These are phyloP conservation scores for Corythaixoides concolor DNA, from an alignment of 2,113 vertebrate species.

Conservation along the genomic window DNA sequence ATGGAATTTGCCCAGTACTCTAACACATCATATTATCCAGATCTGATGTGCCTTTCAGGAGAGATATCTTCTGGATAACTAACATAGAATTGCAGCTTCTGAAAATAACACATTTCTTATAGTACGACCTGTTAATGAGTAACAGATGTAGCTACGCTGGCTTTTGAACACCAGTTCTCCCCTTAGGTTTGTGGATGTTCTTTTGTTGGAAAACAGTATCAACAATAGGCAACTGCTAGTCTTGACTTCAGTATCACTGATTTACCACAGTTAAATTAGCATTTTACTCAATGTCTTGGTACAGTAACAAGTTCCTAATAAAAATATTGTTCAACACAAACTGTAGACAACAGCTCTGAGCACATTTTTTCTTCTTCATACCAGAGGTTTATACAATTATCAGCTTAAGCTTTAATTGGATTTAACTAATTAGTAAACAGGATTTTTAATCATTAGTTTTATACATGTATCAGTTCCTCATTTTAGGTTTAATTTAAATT, in stretches of 20 bases:
- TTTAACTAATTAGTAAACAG: slow-evolving; percentile 72
- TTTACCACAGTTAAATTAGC: background rate
- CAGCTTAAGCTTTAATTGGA: slow-evolving; percentile 71
- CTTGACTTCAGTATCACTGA: background rate
- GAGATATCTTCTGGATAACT: background rate
- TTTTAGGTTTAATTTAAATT: slow-evolving; percentile 58
- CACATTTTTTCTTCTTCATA: slow-evolving; percentile 29
- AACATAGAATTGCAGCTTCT: background rate
- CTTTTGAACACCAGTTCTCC: background rate
- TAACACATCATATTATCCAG: background rate
- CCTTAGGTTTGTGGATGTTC: background rate
- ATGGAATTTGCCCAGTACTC: background rate
- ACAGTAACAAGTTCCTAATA: background rate
- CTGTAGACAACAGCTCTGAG: background rate
- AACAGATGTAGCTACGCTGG: background rate
- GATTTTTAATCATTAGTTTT: slow-evolving; percentile 71
- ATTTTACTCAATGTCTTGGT: background rate
- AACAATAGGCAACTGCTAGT: background rate
- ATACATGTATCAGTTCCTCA: slow-evolving; percentile 38
- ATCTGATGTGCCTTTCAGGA: background rate
- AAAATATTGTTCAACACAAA: background rate
- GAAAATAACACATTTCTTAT: background rate
- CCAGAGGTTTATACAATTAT: slow-evolving; percentile 55
- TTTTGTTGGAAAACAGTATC: background rate
- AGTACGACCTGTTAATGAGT: background rate